phyloP scores from a whole-genome alignment of 2,113 vertebrate genomes.

The Nyctereutes procyonoides region DNA sequence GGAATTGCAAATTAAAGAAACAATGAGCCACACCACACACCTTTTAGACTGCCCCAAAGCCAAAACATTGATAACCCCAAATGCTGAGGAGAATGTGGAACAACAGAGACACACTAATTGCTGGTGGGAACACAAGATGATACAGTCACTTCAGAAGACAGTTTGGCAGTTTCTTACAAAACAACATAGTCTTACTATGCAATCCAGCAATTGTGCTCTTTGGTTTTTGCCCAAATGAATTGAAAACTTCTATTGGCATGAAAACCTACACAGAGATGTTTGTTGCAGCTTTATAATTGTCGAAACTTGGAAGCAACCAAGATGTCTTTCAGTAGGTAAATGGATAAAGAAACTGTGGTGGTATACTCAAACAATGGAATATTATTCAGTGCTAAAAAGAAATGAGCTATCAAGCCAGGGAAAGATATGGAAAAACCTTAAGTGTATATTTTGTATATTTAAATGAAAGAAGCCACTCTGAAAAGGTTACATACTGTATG shows the following conservation, averaged over 20 bases:
- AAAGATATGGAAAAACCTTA: not conserved
- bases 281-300: not conserved
- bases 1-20: constrained; percentile 10
- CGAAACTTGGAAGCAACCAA: not conserved
- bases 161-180: not conserved
- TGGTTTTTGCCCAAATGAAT: not conserved
- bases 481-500: not conserved
- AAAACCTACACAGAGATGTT: not conserved
- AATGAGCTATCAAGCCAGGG: not conserved
- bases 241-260: not conserved
- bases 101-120: not conserved
- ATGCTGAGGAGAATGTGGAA: not conserved
- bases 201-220: not conserved
- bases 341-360: not conserved
- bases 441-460: not conserved
- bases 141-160: not conserved
- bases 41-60: not conserved
- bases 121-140: not conserved
- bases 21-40: not conserved
- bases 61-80: not conserved
- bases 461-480: not conserved
- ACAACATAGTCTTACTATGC: not conserved
- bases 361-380: not conserved
- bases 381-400: constrained; percentile 8
- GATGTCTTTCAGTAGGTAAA: not conserved